Evolutionary conservation across 2,888 invertebrate species (phyloP), one percentile per base, ranked within the genome.

Genomic region (Erpobdella octoculata): DNA sequence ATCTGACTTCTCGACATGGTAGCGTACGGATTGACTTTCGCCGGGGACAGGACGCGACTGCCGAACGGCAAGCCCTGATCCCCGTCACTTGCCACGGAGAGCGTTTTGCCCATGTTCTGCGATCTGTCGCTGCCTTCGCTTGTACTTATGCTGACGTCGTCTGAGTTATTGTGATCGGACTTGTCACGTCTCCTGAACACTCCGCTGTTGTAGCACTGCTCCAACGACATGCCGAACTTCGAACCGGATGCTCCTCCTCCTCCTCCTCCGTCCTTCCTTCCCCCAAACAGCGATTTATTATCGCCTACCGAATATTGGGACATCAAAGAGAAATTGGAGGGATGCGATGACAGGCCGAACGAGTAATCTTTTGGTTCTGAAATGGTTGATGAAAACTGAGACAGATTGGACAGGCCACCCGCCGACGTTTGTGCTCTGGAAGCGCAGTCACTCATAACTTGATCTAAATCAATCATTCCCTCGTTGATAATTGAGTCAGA

Each of bases 161-260:
- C 62, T n/a, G 53, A 21, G 46, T 67, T 67, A 18, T 25, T 6
- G 6, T 33, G 18, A 25, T n/a, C 33, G 37, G n/a, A 41, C 18
- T 48, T 53, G 69, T 69, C 58, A n/a, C 69, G 31, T n/a, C 58
- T 53, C 18, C 46, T 38, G n/a, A 69, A 69, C 18, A 69, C 69
- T 36, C 69, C 69, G n/a, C 69, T 69, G 58, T 69, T 69, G 69
- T 69, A 69, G 36, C 69, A 69, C 58, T 69, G 69, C n/a, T 69
- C 69, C 58, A 69, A 58, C 3, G 69, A 69, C 69, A 69, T 69
- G 25, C 69, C 69, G 46, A 69, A 69, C 69, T 69, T 69, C 15
- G 69, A 69, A 12, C 69, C 69, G 2, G 69, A 48, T 9, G 8
- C 53, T n/a, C n/a, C n/a, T n/a, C n/a, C n/a, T n/a, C n/a, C n/a